Evolutionary conservation across 2,888 invertebrate species (phyloP).

Genomic region (Lycocerus yunnanus): DNA sequence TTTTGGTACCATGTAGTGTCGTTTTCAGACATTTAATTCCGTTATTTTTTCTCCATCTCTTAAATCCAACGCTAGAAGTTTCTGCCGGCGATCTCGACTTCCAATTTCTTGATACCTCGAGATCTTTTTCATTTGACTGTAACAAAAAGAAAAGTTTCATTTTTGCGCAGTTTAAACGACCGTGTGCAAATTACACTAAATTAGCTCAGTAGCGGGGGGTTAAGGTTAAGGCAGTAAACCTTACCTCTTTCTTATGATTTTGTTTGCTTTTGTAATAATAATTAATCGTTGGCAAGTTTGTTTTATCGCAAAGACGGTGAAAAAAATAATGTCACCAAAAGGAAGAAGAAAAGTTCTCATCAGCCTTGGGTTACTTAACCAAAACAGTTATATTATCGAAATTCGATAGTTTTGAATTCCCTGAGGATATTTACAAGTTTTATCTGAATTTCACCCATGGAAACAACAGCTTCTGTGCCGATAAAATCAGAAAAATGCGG

Average conservation of each 20-base stretch:
- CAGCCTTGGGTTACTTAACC: background rate
- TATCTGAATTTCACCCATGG: background rate
- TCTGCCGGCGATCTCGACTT: conserved; percentile 45
- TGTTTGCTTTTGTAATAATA: no score
- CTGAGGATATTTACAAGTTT: background rate
- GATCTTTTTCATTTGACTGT: conserved; percentile 53
- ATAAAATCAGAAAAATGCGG: background rate
- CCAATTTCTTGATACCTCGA: conserved; percentile 52
- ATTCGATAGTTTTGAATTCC: background rate
- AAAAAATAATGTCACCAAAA: no score
- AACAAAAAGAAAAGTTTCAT: conserved; percentile 33
- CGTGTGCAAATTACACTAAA: no score
- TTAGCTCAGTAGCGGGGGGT: background rate
- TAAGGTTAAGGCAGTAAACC: no score
- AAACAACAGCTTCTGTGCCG: background rate
- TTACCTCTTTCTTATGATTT: no score
- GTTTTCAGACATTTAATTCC: conserved; percentile 40
- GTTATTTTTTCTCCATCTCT: conserved; percentile 49
- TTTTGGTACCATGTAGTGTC: conserved; percentile 35
- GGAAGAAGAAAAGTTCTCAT: no score
- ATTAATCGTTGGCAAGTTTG: no score
- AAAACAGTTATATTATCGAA: background rate
- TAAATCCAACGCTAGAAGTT: conserved; percentile 51
- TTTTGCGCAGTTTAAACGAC: background rate
- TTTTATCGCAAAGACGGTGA: no score